phyloP scores from a whole-genome alignment of 2,888 invertebrate species.

The Drosophila quasianomalipes region DNA sequence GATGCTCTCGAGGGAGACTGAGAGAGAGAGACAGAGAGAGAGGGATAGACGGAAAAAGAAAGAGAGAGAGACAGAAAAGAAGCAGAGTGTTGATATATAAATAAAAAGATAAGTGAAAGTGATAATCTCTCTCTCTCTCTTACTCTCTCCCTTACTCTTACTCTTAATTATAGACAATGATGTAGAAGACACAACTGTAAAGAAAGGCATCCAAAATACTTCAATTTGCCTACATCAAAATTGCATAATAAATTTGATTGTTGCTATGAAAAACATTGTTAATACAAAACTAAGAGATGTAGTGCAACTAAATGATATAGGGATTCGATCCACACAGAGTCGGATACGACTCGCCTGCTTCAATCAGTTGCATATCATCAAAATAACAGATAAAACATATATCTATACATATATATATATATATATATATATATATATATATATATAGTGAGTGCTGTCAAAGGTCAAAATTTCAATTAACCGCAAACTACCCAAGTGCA shows the following conservation, averaged over 20 bases:
- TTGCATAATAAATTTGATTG: not conserved
- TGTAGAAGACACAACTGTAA: too few relatives aligned
- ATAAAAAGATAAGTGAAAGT: slow-evolving; percentile 3
- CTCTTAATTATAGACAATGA: not conserved
- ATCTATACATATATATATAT: not conserved
- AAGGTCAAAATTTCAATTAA: not conserved
- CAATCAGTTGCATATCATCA: not conserved
- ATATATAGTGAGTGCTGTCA: not conserved
- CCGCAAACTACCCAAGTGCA: not conserved
- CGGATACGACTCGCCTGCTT: not conserved
- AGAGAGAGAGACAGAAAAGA: not conserved
- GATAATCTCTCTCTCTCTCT: not conserved
- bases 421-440: not conserved
- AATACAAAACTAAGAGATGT: too few relatives aligned
- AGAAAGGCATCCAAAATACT: too few relatives aligned
- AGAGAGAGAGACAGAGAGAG: not conserved
- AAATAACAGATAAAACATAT: not conserved
- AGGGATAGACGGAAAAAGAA: not conserved
- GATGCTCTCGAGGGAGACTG: slow-evolving; percentile 3
- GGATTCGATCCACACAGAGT: too few relatives aligned
- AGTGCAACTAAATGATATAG: too few relatives aligned
- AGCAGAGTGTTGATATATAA: not conserved
- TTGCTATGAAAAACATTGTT: not conserved
- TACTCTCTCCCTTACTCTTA: not conserved
- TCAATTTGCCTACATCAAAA: not conserved